phyloP scores from a whole-genome alignment of 2,888 invertebrate genomes.

The Margaritifera margaritifera region DNA sequence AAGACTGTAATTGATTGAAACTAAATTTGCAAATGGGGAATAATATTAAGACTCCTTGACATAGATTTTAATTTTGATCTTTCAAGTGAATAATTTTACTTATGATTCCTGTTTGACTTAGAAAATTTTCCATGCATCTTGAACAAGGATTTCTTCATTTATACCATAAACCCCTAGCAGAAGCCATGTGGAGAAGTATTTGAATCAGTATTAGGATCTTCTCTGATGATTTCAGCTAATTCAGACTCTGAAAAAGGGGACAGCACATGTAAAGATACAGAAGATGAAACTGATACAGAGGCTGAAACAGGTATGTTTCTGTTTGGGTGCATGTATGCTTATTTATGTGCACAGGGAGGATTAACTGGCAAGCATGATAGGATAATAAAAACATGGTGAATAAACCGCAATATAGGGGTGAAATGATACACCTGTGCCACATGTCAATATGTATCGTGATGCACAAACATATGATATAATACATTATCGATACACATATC shows the following conservation, averaged over 20 bases:
- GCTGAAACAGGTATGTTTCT: conserved; percentile 38
- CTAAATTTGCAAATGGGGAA: too few relatives aligned
- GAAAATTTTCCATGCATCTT: background rate
- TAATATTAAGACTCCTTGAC: background rate
- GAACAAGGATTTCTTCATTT: background rate
- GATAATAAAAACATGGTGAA: too few relatives aligned
- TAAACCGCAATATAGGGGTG: too few relatives aligned
- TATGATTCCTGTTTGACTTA: background rate
- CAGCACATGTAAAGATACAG: conserved; percentile 64
- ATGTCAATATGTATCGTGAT: too few relatives aligned
- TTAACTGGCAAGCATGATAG: too few relatives aligned
- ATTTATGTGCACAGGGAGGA: too few relatives aligned
- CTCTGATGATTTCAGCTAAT: conserved; percentile 31
- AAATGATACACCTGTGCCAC: too few relatives aligned
- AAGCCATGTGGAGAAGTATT: conserved; percentile 1
- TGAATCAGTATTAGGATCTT: background rate
- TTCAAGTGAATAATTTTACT: background rate
- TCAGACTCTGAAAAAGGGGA: conserved; percentile 63
- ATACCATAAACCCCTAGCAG: too few relatives aligned
- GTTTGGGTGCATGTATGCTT: background rate
- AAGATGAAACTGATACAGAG: conserved; percentile 60
- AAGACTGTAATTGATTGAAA: too few relatives aligned
- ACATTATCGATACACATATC: too few relatives aligned
- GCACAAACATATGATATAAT: too few relatives aligned
- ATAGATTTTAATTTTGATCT: background rate